Conservation (phyloP, 2,888 invertebrate species). For the Ormia ochracea region DNA sequence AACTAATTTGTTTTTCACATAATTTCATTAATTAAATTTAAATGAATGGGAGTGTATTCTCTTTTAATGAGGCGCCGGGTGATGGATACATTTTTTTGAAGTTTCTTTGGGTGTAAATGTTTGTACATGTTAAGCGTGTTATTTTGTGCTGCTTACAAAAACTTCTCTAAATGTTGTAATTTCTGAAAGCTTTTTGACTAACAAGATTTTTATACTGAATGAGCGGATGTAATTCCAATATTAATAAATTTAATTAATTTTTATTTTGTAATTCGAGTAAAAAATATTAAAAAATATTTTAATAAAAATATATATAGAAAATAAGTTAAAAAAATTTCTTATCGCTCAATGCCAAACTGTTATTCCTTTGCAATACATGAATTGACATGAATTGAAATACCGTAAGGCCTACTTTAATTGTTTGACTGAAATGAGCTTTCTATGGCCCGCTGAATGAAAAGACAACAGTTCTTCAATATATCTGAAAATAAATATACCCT, state of each 20-base stretch:
- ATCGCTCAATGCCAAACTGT: neutral
- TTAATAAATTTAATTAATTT: neutral
- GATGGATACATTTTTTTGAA: neutral
- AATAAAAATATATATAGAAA: neutral
- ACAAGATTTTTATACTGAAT: neutral
- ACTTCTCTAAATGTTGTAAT: neutral
- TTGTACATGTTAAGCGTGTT: neutral
- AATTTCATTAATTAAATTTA: slow-evolving; percentile 29
- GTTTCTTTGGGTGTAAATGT: neutral
- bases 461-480: slow-evolving; percentile 3
- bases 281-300: neutral
- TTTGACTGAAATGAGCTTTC: slow-evolving; percentile 15
- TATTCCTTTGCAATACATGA: neutral
- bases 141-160: neutral
- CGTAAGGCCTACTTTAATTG: slow-evolving; percentile 2
- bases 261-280: neutral
- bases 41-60: slow-evolving; percentile 16
- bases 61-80: slow-evolving; percentile 17
- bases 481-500: neutral
- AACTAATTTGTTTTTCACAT: slow-evolving; percentile 30
- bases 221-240: neutral
- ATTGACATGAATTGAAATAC: slow-evolving; percentile 10
- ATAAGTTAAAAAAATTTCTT: too few relatives aligned
- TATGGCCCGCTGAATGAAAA: slow-evolving; percentile 7
- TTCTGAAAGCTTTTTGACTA: neutral